Base-by-base conservation (phyloP, 2,113 vertebrate genomes). In the Neotoma lepida region DNA sequence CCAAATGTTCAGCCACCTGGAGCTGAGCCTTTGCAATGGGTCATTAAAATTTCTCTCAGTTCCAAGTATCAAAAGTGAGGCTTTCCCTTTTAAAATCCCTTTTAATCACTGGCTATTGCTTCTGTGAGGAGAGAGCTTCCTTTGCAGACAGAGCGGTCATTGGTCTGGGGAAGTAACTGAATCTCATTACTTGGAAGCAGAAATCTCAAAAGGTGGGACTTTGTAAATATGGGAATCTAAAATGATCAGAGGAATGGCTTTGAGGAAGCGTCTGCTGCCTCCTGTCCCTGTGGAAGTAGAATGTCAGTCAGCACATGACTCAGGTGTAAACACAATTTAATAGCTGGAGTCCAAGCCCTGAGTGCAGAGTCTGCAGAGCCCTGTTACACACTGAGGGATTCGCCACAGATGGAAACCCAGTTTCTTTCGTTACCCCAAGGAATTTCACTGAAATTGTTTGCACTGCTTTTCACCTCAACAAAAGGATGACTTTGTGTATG, bases 361-460 rank as follows among this genome's bases (percentile, higher is more conserved):
- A 71, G 54, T 41, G 89, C 20, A 89, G 56, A 39, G n/a, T 68
- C 66, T 78, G 64, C 58, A 87, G 76, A 35, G 46, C 22, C 39
- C 71, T 81, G 44, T 94, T 86, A 68, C 78, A 20, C 93, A 80
- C 70, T 51, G 63, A 73, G 39, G 54, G 54, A 41, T 68, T 82
- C 22, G 51, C 63, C 51, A 88, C n/a, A 64, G 84, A 95, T 66
- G 24, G 73, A 58, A 56, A 95, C 68, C 30, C 30, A 2, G 41
- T 68, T 76, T 88, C 49, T 90, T 93, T 39, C 90, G 94, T 93
- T 84, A 84, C 76, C 33, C 44, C 44, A 63, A 58, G 70, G 18
- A 80, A 89, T 90, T 95, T 84, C 49, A 61, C 88, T 80, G 78
- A 76, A 71, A 89, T 13, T 93, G 35, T 78, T 96, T 81, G 54